Percentiles rank a stretch among this genome's conserved stretches.
Conservation (phyloP, 1,140 invertebrate species). For the Akabosia matsudoensis region DNA sequence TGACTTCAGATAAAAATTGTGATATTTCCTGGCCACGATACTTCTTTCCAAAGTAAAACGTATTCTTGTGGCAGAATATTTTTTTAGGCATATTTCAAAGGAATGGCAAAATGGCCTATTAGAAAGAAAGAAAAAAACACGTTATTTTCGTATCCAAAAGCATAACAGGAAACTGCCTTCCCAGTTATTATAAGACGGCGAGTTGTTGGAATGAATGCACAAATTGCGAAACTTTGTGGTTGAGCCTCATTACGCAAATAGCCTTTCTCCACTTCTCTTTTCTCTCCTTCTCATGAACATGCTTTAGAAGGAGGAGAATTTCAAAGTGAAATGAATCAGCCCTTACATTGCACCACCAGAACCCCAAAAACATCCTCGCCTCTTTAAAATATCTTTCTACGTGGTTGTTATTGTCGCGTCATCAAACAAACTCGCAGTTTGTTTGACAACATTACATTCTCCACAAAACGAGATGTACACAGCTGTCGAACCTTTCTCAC, state of each 20-base stretch:
- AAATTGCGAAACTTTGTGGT: constrained; percentile 45
- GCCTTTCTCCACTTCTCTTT: constrained; percentile 31
- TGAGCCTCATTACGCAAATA: constrained; percentile 44
- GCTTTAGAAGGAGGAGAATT: too few relatives aligned
- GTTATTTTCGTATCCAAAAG: neutral
- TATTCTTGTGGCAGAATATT: too few relatives aligned
- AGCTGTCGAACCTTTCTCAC: too few relatives aligned
- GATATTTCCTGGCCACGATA: too few relatives aligned
- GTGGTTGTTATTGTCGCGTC: neutral
- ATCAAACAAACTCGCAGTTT: neutral
- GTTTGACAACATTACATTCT: too few relatives aligned
- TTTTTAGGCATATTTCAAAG: neutral
- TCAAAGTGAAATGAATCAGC: neutral
- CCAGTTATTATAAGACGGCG: neutral
- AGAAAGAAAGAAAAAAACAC: neutral
- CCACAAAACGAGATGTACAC: too few relatives aligned
- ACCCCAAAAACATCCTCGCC: too few relatives aligned
- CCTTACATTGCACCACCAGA: neutral
- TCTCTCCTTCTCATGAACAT: too few relatives aligned
- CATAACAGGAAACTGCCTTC: neutral
- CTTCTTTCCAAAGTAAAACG: too few relatives aligned
- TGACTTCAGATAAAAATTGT: too few relatives aligned
- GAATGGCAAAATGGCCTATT: neutral
- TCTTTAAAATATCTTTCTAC: too few relatives aligned
- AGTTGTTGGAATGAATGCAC: constrained; percentile 23